Evolutionary conservation across 2,797 vertebrate genomes (phyloP).

Genomic region (Chaetodon trifasciatus): DNA sequence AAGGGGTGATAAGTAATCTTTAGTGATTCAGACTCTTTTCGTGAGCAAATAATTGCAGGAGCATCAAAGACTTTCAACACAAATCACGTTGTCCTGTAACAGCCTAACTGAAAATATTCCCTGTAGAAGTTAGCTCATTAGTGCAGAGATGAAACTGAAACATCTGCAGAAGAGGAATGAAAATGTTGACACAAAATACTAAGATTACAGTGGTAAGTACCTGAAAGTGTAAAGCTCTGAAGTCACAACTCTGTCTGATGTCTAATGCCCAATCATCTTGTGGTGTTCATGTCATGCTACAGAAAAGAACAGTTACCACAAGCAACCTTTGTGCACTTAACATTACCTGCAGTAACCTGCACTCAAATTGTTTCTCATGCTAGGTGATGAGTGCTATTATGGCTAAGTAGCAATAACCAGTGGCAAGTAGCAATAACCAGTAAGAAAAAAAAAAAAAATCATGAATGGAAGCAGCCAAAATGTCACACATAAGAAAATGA

Average conservation of each 20-base stretch:
- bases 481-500: slow-evolving; percentile 2
- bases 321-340: slow-evolving; percentile 6
- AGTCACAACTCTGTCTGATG: background rate
- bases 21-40: background rate
- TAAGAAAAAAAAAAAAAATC: too few species aligned
- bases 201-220: background rate
- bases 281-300: too few species aligned
- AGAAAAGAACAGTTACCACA: background rate
- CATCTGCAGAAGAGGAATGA: background rate
- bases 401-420: background rate
- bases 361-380: background rate
- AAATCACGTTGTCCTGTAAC: background rate
- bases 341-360: slow-evolving; percentile 2
- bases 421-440: background rate
- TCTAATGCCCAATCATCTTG: background rate
- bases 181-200: background rate
- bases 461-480: background rate
- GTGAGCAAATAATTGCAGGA: slow-evolving; percentile 20
- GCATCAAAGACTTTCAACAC: slow-evolving; percentile 10
- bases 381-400: background rate
- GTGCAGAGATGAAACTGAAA: slow-evolving; percentile 2
- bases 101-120: background rate
- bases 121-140: slow-evolving; percentile 1
- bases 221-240: background rate
- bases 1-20: background rate